A percentile compares a stretch with the other conserved stretches of the same genome.
Evolutionary conservation across 1,140 invertebrate species (phyloP).

Genomic region (Drosophila sechellia): DNA sequence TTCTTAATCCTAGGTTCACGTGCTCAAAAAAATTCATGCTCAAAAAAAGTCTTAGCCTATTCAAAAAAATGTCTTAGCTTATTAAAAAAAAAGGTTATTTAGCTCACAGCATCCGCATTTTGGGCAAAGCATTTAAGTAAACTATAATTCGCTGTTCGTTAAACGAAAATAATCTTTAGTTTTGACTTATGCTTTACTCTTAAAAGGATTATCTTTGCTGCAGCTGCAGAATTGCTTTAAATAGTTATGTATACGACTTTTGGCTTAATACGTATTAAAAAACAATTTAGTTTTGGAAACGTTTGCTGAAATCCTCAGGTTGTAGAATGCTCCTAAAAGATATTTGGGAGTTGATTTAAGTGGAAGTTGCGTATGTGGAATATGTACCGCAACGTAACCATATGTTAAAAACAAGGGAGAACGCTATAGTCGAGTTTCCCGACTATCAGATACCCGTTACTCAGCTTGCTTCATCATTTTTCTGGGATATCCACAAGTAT

Average conservation of each 20-base stretch:
- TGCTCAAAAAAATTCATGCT: constrained; percentile 78
- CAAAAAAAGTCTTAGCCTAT: constrained; percentile 68
- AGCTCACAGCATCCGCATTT: constrained; percentile 41
- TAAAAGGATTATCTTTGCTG: constrained; percentile 19
- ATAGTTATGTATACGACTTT: constrained; percentile 5
- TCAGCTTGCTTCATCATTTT: too few relatives aligned
- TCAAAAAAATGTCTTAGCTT: constrained; percentile 47
- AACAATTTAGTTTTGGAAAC: constrained; percentile 20
- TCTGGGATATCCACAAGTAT: too few relatives aligned
- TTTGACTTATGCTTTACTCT: constrained; percentile 46
- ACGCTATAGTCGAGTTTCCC: too few relatives aligned
- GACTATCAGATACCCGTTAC: too few relatives aligned
- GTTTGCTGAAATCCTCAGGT: constrained; percentile 25
- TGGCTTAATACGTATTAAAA: constrained; percentile 9
- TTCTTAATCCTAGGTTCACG: constrained; percentile 13
- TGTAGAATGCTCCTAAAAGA: constrained; percentile 34
- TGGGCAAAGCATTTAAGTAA: constrained; percentile 24
- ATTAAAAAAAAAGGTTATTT: constrained; percentile 33
- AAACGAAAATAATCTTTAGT: constrained; percentile 24
- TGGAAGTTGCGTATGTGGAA: constrained; percentile 1
- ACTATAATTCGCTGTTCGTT: constrained; percentile 39
- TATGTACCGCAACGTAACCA: constrained; percentile 2
- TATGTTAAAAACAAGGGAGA: constrained; percentile 1
- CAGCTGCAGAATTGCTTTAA: constrained; percentile 16
- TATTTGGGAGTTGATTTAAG: constrained; percentile 19